Evolutionary conservation across 2,888 invertebrate species (phyloP).

Genomic region (Brachypterus glaber): DNA sequence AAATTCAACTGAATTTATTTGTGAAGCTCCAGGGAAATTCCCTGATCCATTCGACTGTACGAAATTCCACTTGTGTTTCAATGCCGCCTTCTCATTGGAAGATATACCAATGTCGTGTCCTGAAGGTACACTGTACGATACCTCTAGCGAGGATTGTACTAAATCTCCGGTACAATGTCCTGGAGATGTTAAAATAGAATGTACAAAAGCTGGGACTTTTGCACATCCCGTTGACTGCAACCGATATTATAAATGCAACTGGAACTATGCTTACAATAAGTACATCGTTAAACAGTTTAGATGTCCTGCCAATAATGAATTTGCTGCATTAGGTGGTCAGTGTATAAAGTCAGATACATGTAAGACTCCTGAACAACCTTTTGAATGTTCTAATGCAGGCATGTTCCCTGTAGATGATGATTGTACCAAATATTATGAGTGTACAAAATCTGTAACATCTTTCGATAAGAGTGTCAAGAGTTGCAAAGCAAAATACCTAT

Average conservation of each 20-base stretch:
- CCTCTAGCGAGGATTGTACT: conserved; percentile 25
- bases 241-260: conserved; percentile 47
- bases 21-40: conserved; percentile 26
- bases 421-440: conserved; percentile 43
- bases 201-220: conserved; percentile 40
- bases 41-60: conserved; percentile 27
- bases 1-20: conserved; percentile 19
- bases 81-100: conserved; percentile 20
- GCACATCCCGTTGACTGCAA: conserved; percentile 43
- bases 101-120: conserved; percentile 28
- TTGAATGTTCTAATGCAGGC: conserved; percentile 38
- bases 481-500: conserved; percentile 42
- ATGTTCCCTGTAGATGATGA: conserved; percentile 38
- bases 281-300: conserved; percentile 44
- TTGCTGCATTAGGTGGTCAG: conserved; percentile 34
- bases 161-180: conserved; percentile 30
- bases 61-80: conserved; percentile 30
- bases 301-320: conserved; percentile 42
- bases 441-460: conserved; percentile 32
- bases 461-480: conserved; percentile 36
- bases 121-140: conserved; percentile 24
- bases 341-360: conserved; percentile 44
- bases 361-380: conserved; percentile 28
- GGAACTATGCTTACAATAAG: conserved; percentile 43
- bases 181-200: conserved; percentile 23